phyloP scores from a whole-genome alignment of 1,140 invertebrate species.

The Euwallacea similis region DNA sequence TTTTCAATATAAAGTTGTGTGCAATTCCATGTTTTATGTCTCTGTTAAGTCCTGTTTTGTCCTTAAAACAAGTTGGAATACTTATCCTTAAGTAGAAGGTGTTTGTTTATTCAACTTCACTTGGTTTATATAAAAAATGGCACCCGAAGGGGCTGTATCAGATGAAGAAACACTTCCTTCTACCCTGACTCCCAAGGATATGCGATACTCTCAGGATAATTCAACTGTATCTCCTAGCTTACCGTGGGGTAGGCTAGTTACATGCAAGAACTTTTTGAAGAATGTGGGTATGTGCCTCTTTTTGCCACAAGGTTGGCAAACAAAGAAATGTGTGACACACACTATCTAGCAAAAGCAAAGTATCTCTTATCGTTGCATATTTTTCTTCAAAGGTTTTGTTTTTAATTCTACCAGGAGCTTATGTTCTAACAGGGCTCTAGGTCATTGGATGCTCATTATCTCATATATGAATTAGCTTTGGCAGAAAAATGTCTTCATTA shows the following conservation, averaged over 20 bases:
- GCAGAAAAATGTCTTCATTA: no score
- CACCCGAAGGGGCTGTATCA: no score
- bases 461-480: not conserved
- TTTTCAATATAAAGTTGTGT: no score
- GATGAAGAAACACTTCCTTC: slow-evolving; percentile 22
- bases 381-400: not conserved
- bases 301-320: not conserved
- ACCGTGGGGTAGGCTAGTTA: slow-evolving; percentile 42
- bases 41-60: no score
- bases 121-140: no score
- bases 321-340: not conserved
- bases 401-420: not conserved
- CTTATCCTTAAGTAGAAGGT: no score
- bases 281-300: slow-evolving; percentile 38
- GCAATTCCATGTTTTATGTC: no score
- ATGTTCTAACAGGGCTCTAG: not conserved
- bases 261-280: slow-evolving; percentile 30
- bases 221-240: not conserved
- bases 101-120: no score
- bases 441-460: not conserved
- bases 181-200: slow-evolving; percentile 30
- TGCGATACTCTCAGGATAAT: no score
- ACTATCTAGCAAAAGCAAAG: not conserved
- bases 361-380: not conserved
- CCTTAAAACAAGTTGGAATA: no score